Base-by-base conservation (phyloP, 1,140 invertebrate species). In the Maconellicoccus hirsutus region DNA sequence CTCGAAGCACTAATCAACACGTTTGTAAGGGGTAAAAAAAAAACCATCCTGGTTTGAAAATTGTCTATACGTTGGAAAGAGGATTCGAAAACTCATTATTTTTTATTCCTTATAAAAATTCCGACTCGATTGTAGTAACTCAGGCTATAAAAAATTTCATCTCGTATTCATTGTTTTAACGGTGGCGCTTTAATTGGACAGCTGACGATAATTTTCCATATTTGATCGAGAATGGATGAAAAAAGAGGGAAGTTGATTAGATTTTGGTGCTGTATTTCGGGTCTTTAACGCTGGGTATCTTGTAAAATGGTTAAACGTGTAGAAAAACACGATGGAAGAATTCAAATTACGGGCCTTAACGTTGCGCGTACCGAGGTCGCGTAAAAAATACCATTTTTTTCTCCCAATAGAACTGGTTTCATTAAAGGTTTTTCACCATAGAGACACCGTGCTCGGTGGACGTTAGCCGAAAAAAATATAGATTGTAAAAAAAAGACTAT, bases 401-500 rank as follows among this genome's bases (percentile, higher is more conserved):
- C 29, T 33, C 12, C 29, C 21, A 8, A 25, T 12, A 25, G 61
- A 66, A 66, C 61, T 66, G 61, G 61, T 66, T 66, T 66, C 61
- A 66, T 66, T 25, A 66, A 66, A n/a, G 6, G 21, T 66, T 66
- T 66, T 66, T 59, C 52, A 23, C 10, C 22, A 66, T 23, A 23
- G 25, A 66, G 19, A 66, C 29, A 33, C 29, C 4, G 12, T 33
- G 29, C 12, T 33, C 12, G n/a, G n/a, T 33, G 12, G 16, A 66
- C 10, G 25, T 22, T 25, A 66, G 19, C 21, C 61, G 61, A 66
- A 66, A 66, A 66, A 66, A 66, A 25, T 16, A 6, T 16, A 66
- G 25, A 66, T 23, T 66, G 61, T 23, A 66, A 26, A 66, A n/a
- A 59, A 66, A 66, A 66, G 61, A 66, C 22, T 66, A 66, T 66